Conservation (phyloP, 1,140 invertebrate species). For the Phenacoccus solenopsis region DNA sequence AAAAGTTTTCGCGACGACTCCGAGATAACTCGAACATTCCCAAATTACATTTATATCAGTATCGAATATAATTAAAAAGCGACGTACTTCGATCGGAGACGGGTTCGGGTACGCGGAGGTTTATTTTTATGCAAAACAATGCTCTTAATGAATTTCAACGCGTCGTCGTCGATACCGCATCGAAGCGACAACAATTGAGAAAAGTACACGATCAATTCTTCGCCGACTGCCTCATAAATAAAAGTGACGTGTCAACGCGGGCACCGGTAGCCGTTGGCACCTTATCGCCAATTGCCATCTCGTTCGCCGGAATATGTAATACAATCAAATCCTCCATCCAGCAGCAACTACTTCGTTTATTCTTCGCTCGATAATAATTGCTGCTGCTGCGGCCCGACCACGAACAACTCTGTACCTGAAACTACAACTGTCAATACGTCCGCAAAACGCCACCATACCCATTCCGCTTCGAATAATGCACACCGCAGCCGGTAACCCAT, state of each 20-base stretch:
- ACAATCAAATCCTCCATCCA: constrained; percentile 10
- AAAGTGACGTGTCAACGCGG: constrained; percentile 16
- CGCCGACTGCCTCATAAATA: constrained; percentile 11
- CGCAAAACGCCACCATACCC: not conserved
- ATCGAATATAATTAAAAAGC: too few relatives aligned
- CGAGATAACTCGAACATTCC: too few relatives aligned
- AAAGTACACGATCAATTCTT: constrained; percentile 15
- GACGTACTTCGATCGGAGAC: too few relatives aligned
- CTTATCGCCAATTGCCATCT: constrained; percentile 12
- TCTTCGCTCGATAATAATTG: constrained; percentile 3
- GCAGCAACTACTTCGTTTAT: not conserved
- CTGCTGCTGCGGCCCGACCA: not conserved
- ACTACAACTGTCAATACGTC: constrained; percentile 13
- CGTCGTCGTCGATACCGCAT: not conserved
- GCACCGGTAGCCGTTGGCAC: constrained; percentile 16
- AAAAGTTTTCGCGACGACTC: too few relatives aligned
- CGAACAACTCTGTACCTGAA: constrained; percentile 7
- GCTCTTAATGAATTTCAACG: not conserved
- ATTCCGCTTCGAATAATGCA: too few relatives aligned
- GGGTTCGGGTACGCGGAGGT: too few relatives aligned
- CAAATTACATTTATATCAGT: too few relatives aligned
- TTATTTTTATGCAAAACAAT: not conserved
- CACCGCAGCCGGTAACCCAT: too few relatives aligned
- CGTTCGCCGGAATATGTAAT: constrained; percentile 9
- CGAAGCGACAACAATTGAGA: constrained; percentile 9